Conservation (phyloP, 2,113 vertebrate genomes). For the Benthochromis sp. region DNA sequence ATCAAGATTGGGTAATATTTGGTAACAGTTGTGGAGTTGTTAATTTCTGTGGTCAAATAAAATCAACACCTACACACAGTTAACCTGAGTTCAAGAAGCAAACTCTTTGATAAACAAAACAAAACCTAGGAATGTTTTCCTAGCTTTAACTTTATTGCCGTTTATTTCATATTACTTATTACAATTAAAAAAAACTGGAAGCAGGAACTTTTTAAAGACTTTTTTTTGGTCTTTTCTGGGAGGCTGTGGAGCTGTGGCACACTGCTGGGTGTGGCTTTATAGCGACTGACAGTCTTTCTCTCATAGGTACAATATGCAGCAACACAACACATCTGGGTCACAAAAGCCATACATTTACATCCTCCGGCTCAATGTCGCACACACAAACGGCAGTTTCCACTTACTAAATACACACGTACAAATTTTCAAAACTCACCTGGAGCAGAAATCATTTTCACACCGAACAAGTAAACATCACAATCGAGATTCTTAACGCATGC, state of each 20-base stretch:
- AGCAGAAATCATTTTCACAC: slow-evolving; percentile 47
- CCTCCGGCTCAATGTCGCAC: slow-evolving; percentile 10
- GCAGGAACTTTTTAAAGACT: background rate
- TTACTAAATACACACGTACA: slow-evolving; percentile 33
- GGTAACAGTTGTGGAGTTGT: background rate
- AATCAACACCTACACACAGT: background rate
- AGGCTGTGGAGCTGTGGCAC: background rate
- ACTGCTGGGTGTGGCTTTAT: slow-evolving; percentile 34
- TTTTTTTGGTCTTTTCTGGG: background rate
- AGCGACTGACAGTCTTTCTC: background rate
- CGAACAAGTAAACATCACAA: slow-evolving; percentile 45
- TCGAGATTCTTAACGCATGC: slow-evolving; percentile 54
- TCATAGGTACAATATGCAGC: slow-evolving; percentile 3
- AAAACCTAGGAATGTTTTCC: background rate
- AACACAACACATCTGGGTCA: slow-evolving; percentile 26
- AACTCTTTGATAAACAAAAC: background rate
- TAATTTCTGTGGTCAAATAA: background rate
- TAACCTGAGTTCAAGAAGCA: background rate
- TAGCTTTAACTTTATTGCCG: background rate
- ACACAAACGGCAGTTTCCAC: slow-evolving; percentile 37
- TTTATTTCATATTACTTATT: background rate
- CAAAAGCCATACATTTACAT: slow-evolving; percentile 34
- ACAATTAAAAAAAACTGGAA: background rate
- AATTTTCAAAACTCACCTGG: slow-evolving; percentile 22
- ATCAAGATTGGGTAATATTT: background rate